phyloP scores from a whole-genome alignment of 2,888 invertebrate genomes.

The Scaptodrosophila latifasciaeformis region DNA sequence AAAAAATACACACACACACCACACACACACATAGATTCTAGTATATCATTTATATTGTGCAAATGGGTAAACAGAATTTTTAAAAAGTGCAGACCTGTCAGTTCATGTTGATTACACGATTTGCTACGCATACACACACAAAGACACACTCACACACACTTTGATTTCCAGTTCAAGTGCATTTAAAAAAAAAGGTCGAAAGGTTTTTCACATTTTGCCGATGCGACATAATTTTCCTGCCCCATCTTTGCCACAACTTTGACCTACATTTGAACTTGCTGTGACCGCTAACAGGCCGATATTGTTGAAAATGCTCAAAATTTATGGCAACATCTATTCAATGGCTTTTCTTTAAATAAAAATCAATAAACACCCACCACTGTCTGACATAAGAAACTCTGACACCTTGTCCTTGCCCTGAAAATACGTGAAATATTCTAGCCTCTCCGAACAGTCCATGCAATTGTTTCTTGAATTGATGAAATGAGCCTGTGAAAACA shows the following conservation, averaged over 20 bases:
- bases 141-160: no score
- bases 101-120: slow-evolving; percentile 55
- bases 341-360: slow-evolving; percentile 21
- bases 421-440: no score
- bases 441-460: neutral
- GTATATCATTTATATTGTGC: no score
- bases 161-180: slow-evolving; percentile 50
- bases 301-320: neutral
- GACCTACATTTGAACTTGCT: slow-evolving; percentile 65
- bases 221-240: slow-evolving; percentile 25
- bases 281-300: neutral
- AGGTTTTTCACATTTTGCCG: slow-evolving; percentile 43
- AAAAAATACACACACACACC: slow-evolving; percentile 2
- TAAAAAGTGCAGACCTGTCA: slow-evolving; percentile 7
- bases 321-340: no score
- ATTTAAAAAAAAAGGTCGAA: no score
- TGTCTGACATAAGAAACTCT: neutral
- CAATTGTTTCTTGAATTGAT: neutral
- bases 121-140: slow-evolving; percentile 2
- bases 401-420: neutral
- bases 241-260: slow-evolving; percentile 15
- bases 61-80: slow-evolving; percentile 19
- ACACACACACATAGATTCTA: slow-evolving; percentile 1
- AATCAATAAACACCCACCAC: slow-evolving; percentile 42
- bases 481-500: no score